Conservation (phyloP, 2,888 invertebrate species). For the Lithophane leautieri region DNA sequence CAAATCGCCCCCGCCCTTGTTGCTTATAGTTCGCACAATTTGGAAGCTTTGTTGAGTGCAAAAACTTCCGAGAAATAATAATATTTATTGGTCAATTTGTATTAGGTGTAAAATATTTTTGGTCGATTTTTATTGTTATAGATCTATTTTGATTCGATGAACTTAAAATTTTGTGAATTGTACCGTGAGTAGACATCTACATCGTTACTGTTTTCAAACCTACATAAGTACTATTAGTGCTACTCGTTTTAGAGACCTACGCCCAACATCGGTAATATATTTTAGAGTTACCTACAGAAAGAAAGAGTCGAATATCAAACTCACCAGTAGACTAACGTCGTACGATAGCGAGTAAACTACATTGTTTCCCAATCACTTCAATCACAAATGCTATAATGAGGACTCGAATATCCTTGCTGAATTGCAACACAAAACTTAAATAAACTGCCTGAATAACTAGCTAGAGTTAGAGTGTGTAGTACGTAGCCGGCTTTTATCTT, state of each 20-base stretch:
- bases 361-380: constrained; percentile 1
- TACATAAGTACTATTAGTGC: neutral
- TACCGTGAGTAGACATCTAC: neutral
- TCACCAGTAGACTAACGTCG: too few species aligned
- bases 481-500: constrained; percentile 43
- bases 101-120: constrained; percentile 18
- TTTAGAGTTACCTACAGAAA: too few species aligned
- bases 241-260: neutral
- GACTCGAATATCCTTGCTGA: constrained; percentile 18
- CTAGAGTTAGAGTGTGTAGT: constrained; percentile 73
- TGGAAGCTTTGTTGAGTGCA: constrained; percentile 73
- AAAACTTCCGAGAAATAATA: constrained; percentile 44
- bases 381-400: constrained; percentile 14
- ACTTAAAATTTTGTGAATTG: neutral
- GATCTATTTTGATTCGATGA: neutral
- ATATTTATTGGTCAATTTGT: constrained; percentile 50
- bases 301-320: too few species aligned
- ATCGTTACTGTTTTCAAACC: neutral
- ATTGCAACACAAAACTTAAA: constrained; percentile 42
- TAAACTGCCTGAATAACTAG: constrained; percentile 46
- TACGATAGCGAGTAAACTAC: too few species aligned
- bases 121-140: neutral
- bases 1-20: constrained; percentile 76
- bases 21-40: constrained; percentile 72
- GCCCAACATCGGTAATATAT: neutral